Evolutionary conservation across 2,888 invertebrate species (phyloP), one percentile per base, ranked within the genome.

Genomic region (Thumatha senex): DNA sequence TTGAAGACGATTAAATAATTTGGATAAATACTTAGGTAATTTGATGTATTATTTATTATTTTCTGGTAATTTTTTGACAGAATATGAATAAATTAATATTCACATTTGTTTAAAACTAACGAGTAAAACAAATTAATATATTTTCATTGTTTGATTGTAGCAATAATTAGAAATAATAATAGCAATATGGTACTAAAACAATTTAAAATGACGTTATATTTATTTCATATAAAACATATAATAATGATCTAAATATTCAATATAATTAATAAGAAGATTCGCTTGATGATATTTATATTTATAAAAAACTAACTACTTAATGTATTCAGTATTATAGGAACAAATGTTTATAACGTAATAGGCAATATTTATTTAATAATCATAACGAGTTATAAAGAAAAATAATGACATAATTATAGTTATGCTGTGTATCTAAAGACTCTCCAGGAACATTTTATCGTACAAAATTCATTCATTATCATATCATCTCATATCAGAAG

Each of bases 391-490:
- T 8, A 31, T 11, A 31, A 11, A 3, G 8, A 31, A 31, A 8
- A 10, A 31, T 31, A 7, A 8, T 31, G 9, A 12, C 7, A 12
- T 8, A 36, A 13, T 13, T 30, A 13, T 29, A 45, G 45, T 45
- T 56, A 45, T 55, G 50, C 18, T 14, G 49, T 45, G 47, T 51
- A 49, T 59, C 58, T 30, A 59, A 70, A 43, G 59, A 61, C 56
- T 63, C 69, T 70, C 74, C 56, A 58, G 65, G 62, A 76, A 69
- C 72, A 71, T 68, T 57, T 58, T 70, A 69, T 59, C 74, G 89
- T 88, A 84, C 89, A 89, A 87, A 84, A 68, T 59, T 78, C 82
- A 86, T 85, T 85, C 87, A 90, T 84, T 68, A 70, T 84, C 92
- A 84, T 90, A 91, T 92, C 90, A 86, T 83, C 60, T 81, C 89